Conservation (phyloP, 1,140 invertebrate genomes). For the Conus betulinus region DNA sequence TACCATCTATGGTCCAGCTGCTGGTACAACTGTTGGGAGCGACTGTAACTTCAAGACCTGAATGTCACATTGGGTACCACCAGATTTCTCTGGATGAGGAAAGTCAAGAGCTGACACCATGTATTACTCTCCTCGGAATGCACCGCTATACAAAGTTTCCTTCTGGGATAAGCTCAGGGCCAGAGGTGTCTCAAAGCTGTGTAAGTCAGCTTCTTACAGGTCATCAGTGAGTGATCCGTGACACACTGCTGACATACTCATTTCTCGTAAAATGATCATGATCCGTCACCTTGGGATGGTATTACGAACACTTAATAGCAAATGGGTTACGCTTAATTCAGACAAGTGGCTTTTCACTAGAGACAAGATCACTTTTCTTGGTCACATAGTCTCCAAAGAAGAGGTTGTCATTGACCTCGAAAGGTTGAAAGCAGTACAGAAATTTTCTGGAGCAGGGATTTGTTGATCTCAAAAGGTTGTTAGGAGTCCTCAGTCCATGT, state of each 20-base stretch:
- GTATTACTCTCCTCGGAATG: conserved; percentile 71
- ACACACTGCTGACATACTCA: conserved; percentile 60
- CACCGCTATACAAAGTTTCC: conserved; percentile 70
- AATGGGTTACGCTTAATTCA: conserved; percentile 63
- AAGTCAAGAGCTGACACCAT: conserved; percentile 42
- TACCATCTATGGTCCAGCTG: conserved; percentile 43
- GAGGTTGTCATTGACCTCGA: background rate
- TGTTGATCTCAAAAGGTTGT: background rate
- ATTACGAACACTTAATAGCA: conserved; percentile 49
- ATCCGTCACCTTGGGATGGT: conserved; percentile 51
- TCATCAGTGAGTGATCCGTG: conserved; percentile 22
- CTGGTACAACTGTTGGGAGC: conserved; percentile 60
- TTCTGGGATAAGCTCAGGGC: conserved; percentile 69
- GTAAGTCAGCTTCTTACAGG: conserved; percentile 44
- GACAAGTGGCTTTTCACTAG: conserved; percentile 69
- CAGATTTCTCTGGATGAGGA: conserved; percentile 39
- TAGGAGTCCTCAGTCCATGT: background rate
- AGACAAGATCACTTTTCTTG: conserved; percentile 32
- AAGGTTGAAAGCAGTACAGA: background rate
- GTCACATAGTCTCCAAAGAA: conserved; percentile 31
- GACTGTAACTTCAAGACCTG: conserved; percentile 54
- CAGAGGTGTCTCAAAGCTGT: conserved; percentile 47
- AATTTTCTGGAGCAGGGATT: background rate
- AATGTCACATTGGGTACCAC: conserved; percentile 39
- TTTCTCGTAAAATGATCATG: conserved; percentile 60